phyloP scores from a whole-genome alignment of 2,113 vertebrate genomes.

The Phyllostomus discolor region DNA sequence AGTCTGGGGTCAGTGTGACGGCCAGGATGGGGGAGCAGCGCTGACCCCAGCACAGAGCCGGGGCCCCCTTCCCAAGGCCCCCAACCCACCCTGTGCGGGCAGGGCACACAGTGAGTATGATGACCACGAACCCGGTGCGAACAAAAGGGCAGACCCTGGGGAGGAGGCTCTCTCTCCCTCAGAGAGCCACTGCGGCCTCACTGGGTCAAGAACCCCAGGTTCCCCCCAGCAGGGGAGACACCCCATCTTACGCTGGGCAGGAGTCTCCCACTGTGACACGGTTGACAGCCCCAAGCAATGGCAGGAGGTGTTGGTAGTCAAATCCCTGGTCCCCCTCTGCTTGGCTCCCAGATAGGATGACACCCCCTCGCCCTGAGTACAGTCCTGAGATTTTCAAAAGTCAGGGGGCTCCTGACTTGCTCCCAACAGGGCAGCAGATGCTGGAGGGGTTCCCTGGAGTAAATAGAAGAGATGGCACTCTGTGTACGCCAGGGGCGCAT shows the following conservation, averaged over 20 bases:
- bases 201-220: background rate
- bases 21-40: background rate
- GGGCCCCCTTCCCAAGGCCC: background rate
- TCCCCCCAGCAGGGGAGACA: too few species aligned
- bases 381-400: background rate
- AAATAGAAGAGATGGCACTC: background rate
- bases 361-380: background rate
- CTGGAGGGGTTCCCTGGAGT: background rate
- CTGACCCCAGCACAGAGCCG: background rate
- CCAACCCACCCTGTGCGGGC: fast-evolving
- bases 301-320: background rate
- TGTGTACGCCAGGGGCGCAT: too few species aligned
- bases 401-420: background rate
- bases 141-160: background rate
- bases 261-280: background rate
- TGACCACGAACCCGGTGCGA: background rate
- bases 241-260: background rate
- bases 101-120: too few species aligned
- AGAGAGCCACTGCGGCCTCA: background rate
- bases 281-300: background rate
- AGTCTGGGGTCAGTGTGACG: background rate
- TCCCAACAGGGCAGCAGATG: background rate
- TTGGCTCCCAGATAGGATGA: background rate
- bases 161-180: background rate
- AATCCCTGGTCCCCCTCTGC: background rate